Conservation (phyloP, 1,140 invertebrate genomes). For the Scaptomyza montana region DNA sequence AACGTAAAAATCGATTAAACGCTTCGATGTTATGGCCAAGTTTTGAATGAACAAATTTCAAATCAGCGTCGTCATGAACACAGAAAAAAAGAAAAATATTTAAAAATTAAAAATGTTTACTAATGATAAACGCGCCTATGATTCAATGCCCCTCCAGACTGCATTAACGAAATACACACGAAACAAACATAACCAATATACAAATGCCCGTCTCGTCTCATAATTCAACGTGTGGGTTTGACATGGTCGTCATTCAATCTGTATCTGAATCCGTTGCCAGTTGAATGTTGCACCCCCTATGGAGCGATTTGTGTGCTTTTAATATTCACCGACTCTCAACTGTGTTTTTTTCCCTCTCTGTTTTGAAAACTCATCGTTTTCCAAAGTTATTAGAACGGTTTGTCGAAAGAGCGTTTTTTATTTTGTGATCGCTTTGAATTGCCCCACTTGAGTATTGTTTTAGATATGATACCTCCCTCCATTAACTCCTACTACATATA, state of each 20-base stretch:
- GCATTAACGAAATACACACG: conserved; percentile 18
- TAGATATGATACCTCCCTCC: conserved; percentile 2
- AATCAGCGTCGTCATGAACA: conserved; percentile 61
- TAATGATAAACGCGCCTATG: conserved; percentile 59
- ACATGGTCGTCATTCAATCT: conserved; percentile 51
- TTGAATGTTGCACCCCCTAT: conserved; percentile 54
- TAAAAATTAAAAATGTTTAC: conserved; percentile 61
- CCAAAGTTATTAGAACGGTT: conserved; percentile 66
- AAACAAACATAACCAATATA: too few species aligned
- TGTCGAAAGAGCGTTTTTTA: conserved; percentile 21
- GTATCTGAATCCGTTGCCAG: conserved; percentile 17
- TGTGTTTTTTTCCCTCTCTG: neutral
- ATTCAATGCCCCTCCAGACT: conserved; percentile 21
- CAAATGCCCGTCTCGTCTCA: neutral
- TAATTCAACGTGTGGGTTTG: conserved; percentile 68
- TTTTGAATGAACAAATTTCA: conserved; percentile 66
- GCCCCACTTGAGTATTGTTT: conserved; percentile 36
- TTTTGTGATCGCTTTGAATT: conserved; percentile 40
- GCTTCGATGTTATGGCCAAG: conserved; percentile 40
- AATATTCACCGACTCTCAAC: conserved; percentile 67
- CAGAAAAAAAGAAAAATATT: conserved; percentile 45
- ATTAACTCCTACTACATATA: too few species aligned
- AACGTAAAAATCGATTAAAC: conserved; percentile 75
- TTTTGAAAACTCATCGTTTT: conserved; percentile 81
- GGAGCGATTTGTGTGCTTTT: conserved; percentile 78